Evolutionary conservation across 2,113 vertebrate species (phyloP), one percentile per base, ranked within the genome.

Genomic region (Protobothrops flavoviridis): DNA sequence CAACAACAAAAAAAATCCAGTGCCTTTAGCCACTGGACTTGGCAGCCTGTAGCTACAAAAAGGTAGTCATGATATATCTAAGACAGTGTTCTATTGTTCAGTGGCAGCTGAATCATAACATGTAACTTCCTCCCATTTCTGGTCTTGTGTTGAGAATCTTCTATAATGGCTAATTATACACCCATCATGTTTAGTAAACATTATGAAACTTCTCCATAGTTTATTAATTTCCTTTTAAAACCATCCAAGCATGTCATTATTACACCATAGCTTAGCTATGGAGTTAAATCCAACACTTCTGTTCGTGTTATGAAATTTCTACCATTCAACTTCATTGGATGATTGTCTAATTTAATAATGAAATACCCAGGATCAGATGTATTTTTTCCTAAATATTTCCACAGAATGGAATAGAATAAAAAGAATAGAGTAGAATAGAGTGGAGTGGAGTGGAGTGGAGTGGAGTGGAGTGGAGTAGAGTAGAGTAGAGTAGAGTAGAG

Each of bases 11-110:
- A 50, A 86, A 89, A 81, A 91, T 85, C 69, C 53, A 94, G 10
- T 81, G 11, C 43, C 48, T 89, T 93, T 88, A 91, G 87, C 91
- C 95, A 43, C 64, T 88, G 29, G 43, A 91, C 57, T 20, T 91
- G 92, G 91, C 61, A 91, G 88, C 15, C 2, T 24, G 45, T 48
- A 53, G 24, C 4, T 45, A 48, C 87, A 55, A 45, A 85, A 24
- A 74, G 13, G 33, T 57, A 88, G 1, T 92, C n/a, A 94, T 57
- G 50, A 69, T 81, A 20, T 81, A 39, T 20, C 69, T 81, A 81
- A 81, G 69, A 20, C 33, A 39, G 17, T 6, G 43, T 39, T 43
- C 74, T 43, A 39, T 9, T 15, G 15, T 81, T 39, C 69, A 81
- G 69, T 39, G 69, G 5, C 15, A 81, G 39, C 15, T 81, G n/a